Base-by-base conservation (phyloP, 2,888 invertebrate species). In the Bombylius major region DNA sequence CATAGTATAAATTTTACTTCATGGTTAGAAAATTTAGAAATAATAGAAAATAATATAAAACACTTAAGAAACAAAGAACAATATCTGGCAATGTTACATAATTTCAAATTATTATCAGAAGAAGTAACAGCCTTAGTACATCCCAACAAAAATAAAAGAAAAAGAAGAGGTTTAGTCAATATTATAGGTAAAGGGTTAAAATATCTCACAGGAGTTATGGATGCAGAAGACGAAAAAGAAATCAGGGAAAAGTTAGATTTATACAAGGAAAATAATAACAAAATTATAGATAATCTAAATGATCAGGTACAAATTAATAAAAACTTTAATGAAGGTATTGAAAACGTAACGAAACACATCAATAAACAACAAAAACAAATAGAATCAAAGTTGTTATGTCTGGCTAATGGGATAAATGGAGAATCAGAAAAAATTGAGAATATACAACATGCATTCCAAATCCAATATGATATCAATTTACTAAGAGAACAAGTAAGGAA, bases 301-400 rank as follows among this genome's bases (percentile, higher is more conserved):
- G 44, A 57, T 49, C 47, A 57, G 51, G 33, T 36, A 34, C 11
- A 54, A 14, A 58, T 57, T n/a, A 56, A 61, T 33, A 56, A 48
- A 55, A 36, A 53, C 3, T 58, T 61, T 9, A 54, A 54, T 32
- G 44, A 50, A 11, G 60, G 61, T 59, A 62, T 61, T 48, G 56
- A 55, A 11, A 63, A 61, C 48, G 62, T 63, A 49, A 62, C 60
- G 4, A 52, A 45, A 23, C 61, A 62, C 39, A 60, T 63, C 49
- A 61, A 57, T 14, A 53, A 55, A 36, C 59, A 63, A 56, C 61
- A 61, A 53, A 62, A 42, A 44, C 49, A 14, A 52, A 53, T 47
- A 49, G 32, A 39, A 44, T 54, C 31, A 56, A 8, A 48, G 4
- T 12, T 7, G 23, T 23, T 23, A 23, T 23, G 23, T 33, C 34